Evolutionary conservation across 2,888 invertebrate genomes (phyloP).

Genomic region (Drosophila sordidula): DNA sequence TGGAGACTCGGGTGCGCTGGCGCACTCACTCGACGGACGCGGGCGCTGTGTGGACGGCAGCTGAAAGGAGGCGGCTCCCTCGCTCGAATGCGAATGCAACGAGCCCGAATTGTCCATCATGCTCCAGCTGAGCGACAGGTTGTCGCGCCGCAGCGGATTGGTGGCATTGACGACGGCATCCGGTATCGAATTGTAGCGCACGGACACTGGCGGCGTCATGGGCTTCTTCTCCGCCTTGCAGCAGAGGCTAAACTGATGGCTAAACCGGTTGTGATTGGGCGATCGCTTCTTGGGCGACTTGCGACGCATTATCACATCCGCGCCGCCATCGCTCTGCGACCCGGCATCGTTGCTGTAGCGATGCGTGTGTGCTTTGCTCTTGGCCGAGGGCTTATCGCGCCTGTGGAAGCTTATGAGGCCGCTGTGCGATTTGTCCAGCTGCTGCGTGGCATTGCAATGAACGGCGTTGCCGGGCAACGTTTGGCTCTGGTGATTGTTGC

Average conservation of each 20-base stretch:
- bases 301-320: constrained; percentile 73
- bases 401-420: constrained; percentile 80
- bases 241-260: constrained; percentile 84
- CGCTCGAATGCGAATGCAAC: constrained; percentile 73
- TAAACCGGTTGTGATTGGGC: constrained; percentile 84
- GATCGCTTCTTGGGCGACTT: constrained; percentile 81
- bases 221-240: constrained; percentile 84
- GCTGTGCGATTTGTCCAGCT: constrained; percentile 75
- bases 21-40: constrained; percentile 78
- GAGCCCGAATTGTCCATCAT: constrained; percentile 77
- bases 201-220: constrained; percentile 83
- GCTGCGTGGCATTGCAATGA: constrained; percentile 16
- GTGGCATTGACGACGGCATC: constrained; percentile 61
- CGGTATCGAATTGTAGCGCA: constrained; percentile 84
- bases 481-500: constrained; percentile 68
- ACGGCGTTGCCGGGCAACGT: constrained; percentile 63
- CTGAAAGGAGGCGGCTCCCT: constrained; percentile 61
- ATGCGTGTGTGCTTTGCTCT: constrained; percentile 71
- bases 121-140: constrained; percentile 78
- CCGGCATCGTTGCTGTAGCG: constrained; percentile 79
- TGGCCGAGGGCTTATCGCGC: constrained; percentile 73
- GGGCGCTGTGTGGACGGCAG: constrained; percentile 52
- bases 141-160: constrained; percentile 71
- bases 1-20: constrained; percentile 84
- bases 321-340: constrained; percentile 79